Evolutionary conservation across 2,888 invertebrate genomes (phyloP), one percentile per base, ranked within the genome.

Genomic region (Eupelmus urozonus): DNA sequence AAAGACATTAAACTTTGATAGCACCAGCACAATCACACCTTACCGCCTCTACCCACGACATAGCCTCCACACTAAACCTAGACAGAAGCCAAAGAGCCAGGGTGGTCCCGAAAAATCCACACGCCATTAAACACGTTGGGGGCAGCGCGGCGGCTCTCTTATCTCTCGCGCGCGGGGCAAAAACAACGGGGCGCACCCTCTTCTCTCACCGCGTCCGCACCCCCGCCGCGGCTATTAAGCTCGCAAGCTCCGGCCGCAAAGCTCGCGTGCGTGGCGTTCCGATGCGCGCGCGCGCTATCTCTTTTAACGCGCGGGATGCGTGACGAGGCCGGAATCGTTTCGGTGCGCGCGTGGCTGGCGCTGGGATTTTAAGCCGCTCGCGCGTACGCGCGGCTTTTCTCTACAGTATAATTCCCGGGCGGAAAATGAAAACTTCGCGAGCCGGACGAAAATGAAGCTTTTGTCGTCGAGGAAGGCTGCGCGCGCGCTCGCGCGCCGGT

Each of bases 81-180:
- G 72, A 77, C 16, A 51, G 29, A 25, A 27, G 13, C 4, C 78
- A 79, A 81, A 84, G 83, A 82, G 81, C 69, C 72, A 69, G 51
- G 27, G 74, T 71, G 40, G 69, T 60, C 76, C 81, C 83, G 82
- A 83, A 85, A 85, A 85, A 85, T 85, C 84, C 84, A 85, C 86
- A 84, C 86, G 83, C 85, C 87, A 87, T 88, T 87, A 87, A 85
- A 82, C 85, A 83, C 78, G 80, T 42, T 45, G 23, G 7, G 9
- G 34, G 9, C 5, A 34, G 34, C 3, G 9, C 3, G 9, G 34
- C 34, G 9, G n/a, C 23, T 80, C 82, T 82, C 87, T 87, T 87
- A 87, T 87, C 66, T 66, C 34, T 27, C 86, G 82, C 81, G n/a
- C n/a, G n/a, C n/a, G n/a, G n/a, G 82, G 82, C 83, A 85, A 86